A percentile compares a stretch with the other conserved stretches of the same genome.
Conservation (phyloP, 1,140 invertebrate genomes). For the Octopus bimaculoides region DNA sequence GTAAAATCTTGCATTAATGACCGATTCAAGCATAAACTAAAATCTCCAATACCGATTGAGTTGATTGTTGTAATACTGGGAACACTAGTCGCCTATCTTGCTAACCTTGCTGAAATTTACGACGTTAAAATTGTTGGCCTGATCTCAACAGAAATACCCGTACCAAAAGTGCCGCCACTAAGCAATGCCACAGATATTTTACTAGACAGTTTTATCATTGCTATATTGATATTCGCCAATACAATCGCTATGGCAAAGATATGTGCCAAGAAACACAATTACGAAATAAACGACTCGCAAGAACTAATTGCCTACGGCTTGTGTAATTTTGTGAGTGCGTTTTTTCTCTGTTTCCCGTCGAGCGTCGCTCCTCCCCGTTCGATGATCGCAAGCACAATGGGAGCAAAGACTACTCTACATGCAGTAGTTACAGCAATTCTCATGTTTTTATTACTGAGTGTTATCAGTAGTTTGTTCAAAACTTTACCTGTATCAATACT, state of each 20-base stretch:
- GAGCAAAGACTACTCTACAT: slow-evolving; percentile 24
- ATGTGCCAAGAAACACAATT: slow-evolving; percentile 52
- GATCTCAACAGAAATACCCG: slow-evolving; percentile 56
- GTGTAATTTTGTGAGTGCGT: slow-evolving; percentile 53
- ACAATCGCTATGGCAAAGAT: slow-evolving; percentile 53
- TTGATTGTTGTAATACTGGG: slow-evolving; percentile 70
- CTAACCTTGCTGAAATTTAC: slow-evolving; percentile 49
- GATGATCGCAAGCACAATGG: slow-evolving; percentile 57
- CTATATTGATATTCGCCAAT: slow-evolving; percentile 49
- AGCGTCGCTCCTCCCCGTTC: slow-evolving; percentile 79
- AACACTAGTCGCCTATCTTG: slow-evolving; percentile 53
- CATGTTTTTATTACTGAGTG: slow-evolving; percentile 58
- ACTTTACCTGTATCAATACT: slow-evolving; percentile 66
- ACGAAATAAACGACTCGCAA: slow-evolving; percentile 54
- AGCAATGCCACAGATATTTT: slow-evolving; percentile 35
- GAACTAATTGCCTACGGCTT: slow-evolving; percentile 60
- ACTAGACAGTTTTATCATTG: slow-evolving; percentile 39
- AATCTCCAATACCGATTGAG: slow-evolving; percentile 82
- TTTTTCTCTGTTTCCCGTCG: slow-evolving; percentile 59
- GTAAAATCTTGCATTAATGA: slow-evolving; percentile 83
- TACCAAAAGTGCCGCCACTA: slow-evolving; percentile 39
- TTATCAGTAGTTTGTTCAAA: slow-evolving; percentile 53
- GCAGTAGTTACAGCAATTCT: slow-evolving; percentile 53
- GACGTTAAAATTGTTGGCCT: slow-evolving; percentile 54
- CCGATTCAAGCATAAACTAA: slow-evolving; percentile 68